Percentiles rank a stretch among this genome's conserved stretches.
Evolutionary conservation across 2,113 vertebrate genomes (phyloP).

Genomic region (Cinclus mexicanus): DNA sequence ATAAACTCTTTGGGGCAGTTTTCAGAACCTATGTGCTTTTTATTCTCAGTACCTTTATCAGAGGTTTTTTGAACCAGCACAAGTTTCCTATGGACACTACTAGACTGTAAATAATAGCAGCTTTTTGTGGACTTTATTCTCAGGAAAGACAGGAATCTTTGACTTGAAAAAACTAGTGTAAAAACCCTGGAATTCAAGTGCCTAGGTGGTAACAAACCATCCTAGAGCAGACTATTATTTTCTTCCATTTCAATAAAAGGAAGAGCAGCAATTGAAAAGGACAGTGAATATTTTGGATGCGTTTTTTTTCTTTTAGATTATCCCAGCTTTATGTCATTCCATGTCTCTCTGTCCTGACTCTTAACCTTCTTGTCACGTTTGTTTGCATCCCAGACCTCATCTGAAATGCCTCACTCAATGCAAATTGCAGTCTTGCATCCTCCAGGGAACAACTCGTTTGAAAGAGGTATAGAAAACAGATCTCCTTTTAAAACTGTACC

Average conservation of each 20-base stretch:
- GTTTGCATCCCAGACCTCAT: conserved; percentile 43
- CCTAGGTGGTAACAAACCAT: background rate
- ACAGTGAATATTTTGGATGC: background rate
- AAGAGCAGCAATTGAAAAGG: background rate
- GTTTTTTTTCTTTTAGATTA: background rate
- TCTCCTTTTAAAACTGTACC: conserved; percentile 11
- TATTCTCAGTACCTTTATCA: conserved; percentile 20
- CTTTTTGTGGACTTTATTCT: conserved; percentile 11
- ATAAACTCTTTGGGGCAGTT: conserved; percentile 35
- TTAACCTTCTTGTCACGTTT: conserved; percentile 48
- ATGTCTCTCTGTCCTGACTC: background rate
- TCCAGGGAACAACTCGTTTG: background rate
- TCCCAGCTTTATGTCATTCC: background rate
- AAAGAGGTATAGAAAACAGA: background rate
- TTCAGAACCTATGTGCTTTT: background rate
- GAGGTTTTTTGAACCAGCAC: conserved; percentile 25
- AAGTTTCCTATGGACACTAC: background rate
- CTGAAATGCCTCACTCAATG: conserved; percentile 11
- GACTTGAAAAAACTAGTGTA: background rate
- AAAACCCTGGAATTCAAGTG: conserved; percentile 25
- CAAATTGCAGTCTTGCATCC: conserved; percentile 27
- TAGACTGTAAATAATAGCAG: conserved; percentile 36
- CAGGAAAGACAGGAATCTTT: background rate
- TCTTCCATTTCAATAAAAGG: conserved; percentile 15
- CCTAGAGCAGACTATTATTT: conserved; percentile 14